A percentile compares a stretch with the other conserved stretches of the same genome.
Conservation (phyloP, 2,888 invertebrate genomes). For the Sisyra nigra region DNA sequence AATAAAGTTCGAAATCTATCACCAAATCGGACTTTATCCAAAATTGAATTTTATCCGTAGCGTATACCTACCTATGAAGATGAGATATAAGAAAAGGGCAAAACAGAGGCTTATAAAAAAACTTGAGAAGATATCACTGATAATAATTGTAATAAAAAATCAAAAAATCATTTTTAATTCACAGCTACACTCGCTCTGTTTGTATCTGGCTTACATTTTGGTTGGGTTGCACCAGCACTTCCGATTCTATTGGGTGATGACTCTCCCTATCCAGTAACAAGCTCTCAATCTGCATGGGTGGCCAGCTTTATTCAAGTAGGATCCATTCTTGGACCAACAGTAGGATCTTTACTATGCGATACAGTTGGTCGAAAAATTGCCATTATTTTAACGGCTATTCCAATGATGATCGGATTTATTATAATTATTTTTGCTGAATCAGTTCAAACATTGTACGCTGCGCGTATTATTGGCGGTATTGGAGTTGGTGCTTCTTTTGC, state of each 20-base stretch:
- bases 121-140: too few species aligned
- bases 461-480: conserved; percentile 34
- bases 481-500: conserved; percentile 21
- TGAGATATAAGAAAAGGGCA: too few species aligned
- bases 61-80: too few species aligned
- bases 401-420: conserved; percentile 39
- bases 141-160: too few species aligned
- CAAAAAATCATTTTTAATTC: conserved; percentile 3
- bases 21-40: too few species aligned
- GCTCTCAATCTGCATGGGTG: background rate
- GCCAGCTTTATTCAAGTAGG: background rate
- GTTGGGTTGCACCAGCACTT: conserved; percentile 19
- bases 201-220: conserved; percentile 25
- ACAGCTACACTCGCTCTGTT: conserved; percentile 20
- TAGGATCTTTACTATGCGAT: conserved; percentile 41
- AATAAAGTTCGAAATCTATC: too few species aligned
- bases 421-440: conserved; percentile 36
- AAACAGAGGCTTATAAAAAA: too few species aligned
- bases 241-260: background rate
- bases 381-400: conserved; percentile 34
- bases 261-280: background rate
- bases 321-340: background rate
- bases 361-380: conserved; percentile 40
- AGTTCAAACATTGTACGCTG: conserved; percentile 32
- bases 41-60: too few species aligned